Conservation (phyloP, 2,113 vertebrate genomes). For the Vireo altiloquus region DNA sequence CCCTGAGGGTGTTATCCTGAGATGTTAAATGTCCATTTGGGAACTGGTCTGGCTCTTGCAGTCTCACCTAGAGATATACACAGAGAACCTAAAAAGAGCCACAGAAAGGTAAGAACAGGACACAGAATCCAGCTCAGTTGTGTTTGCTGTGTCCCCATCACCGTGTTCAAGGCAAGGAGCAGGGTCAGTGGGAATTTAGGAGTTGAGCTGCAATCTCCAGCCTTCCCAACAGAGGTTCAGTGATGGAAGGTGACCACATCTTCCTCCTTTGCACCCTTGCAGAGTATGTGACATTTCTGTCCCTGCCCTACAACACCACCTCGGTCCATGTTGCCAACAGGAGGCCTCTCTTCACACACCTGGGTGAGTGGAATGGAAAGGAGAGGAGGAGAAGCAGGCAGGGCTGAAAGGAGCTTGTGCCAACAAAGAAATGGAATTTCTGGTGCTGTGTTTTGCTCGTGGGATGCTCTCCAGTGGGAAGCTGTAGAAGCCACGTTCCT, state of each 20-base stretch:
- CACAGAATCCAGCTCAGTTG: background rate
- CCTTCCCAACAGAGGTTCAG: background rate
- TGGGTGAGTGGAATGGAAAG: conserved; percentile 78
- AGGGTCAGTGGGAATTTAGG: background rate
- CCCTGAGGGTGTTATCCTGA: background rate
- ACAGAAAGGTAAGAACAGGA: background rate
- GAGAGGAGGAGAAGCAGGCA: background rate
- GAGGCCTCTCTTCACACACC: conserved; percentile 89
- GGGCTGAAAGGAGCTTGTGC: background rate
- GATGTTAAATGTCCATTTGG: background rate
- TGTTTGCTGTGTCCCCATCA: background rate
- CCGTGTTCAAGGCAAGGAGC: background rate
- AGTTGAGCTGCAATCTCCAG: background rate
- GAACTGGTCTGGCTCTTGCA: background rate
- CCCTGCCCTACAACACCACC: conserved; percentile 79
- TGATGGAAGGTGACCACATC: background rate
- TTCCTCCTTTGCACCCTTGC: conserved; percentile 14
- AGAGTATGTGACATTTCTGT: conserved; percentile 90
- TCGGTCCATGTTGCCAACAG: conserved; percentile 77
- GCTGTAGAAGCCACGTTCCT: background rate
- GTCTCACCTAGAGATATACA: background rate
- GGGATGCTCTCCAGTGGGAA: background rate
- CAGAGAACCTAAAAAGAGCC: background rate
- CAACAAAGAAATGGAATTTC: background rate
- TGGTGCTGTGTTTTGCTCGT: background rate